A percentile compares a stretch with the other conserved stretches of the same genome.
Conservation (phyloP, 2,113 vertebrate species). For the Calidris pugnax region DNA sequence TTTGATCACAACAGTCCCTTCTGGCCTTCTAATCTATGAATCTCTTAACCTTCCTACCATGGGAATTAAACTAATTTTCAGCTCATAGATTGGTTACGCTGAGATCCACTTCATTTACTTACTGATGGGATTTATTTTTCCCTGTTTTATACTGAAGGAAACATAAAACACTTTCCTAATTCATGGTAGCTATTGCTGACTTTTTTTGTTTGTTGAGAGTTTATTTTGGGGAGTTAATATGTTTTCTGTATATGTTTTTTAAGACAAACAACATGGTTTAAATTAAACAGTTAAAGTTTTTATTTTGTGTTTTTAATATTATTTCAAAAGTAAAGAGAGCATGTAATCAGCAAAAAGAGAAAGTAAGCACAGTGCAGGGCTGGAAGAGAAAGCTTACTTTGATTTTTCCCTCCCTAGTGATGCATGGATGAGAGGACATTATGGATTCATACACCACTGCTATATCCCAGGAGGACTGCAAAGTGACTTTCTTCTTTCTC, state of each 20-base stretch:
- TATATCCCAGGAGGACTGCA: not conserved
- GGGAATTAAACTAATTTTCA: constrained; percentile 67
- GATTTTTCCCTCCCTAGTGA: constrained; percentile 4
- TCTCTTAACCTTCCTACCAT: constrained; percentile 47
- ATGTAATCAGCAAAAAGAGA: not conserved
- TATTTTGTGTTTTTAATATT: not conserved
- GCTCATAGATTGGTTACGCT: constrained; percentile 60
- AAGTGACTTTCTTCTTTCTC: constrained; percentile 40
- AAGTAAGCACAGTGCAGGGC: not conserved
- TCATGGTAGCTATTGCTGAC: not conserved
- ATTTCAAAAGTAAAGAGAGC: not conserved
- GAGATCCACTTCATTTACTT: constrained; percentile 73
- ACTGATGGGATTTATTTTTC: constrained; percentile 68
- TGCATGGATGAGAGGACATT: constrained; percentile 32
- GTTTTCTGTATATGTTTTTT: not conserved
- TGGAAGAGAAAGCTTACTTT: constrained; percentile 16
- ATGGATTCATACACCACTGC: not conserved
- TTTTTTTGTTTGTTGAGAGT: not conserved
- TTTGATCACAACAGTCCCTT: constrained; percentile 51
- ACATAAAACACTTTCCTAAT: constrained; percentile 2
- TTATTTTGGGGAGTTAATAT: not conserved
- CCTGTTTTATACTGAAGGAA: constrained; percentile 45
- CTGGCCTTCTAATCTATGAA: constrained; percentile 49
- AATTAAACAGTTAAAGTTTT: not conserved
- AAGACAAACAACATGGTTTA: not conserved